Evolutionary conservation across 2,797 vertebrate species (phyloP), one percentile per base, ranked within the genome.

Genomic region (Miichthys miiuy): DNA sequence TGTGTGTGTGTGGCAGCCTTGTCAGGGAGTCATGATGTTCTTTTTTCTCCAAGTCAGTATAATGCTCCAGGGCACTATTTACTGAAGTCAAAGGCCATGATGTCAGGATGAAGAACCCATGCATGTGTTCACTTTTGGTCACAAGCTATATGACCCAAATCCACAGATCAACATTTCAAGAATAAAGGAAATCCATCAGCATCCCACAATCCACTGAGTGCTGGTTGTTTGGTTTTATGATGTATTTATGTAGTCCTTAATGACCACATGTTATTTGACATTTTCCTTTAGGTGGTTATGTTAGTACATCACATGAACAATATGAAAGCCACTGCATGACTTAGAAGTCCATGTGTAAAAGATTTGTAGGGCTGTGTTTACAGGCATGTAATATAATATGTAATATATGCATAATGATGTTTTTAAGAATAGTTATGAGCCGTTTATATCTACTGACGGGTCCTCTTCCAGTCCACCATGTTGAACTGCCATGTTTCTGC

Each of bases 211-310:
- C 52, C 4, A 13, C 2, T 25, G 6, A 20, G 23, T 30, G 30
- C 18, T 12, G 8, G 5, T 41, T 25, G 8, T 27, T 50, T 23
- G 30, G 13, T 44, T 12, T 6, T 14, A 75, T 44, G 6, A 34
- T 42, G 27, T 42, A 25, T 66, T 13, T 6, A 12, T 47, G 52
- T 4, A 41, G 18, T 42, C 27, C 12, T 27, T 70, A 14, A 30
- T 0, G 16, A 42, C 42, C 1, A 0, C 11, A n/a, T 42, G 8
- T 1, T 42, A 47, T 50, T 34, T 38, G 44, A 10, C 5, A 20
- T 38, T 57, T 63, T 46, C 64, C 46, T 72, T 46, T 4, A 23
- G 69, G 38, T 55, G 21, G 57, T 75, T 51, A 75, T 70, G 68
- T 72, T 71, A 38, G 25, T 30, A 27, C n/a, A 54, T 47, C 8